A percentile compares a stretch with the other conserved stretches of the same genome.
Evolutionary conservation across 2,797 vertebrate genomes (phyloP).

Genomic region (Acipenser transmontanus): DNA sequence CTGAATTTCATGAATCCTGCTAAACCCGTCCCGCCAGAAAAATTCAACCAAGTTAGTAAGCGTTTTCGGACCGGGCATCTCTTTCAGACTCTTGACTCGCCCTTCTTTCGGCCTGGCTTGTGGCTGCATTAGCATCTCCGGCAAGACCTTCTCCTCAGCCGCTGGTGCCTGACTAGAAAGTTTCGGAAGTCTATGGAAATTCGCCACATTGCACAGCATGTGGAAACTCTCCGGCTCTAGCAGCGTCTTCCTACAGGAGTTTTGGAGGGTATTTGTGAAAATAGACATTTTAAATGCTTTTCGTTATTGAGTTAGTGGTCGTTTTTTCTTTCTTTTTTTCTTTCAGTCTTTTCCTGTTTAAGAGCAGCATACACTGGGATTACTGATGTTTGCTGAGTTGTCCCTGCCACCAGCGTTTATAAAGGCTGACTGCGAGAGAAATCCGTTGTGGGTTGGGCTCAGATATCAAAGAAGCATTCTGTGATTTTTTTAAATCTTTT

Average conservation of each 20-base stretch:
- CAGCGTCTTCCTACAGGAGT: conserved; percentile 31
- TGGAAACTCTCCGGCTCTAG: conserved; percentile 31
- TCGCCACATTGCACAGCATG: conserved; percentile 29
- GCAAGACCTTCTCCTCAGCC: conserved; percentile 27
- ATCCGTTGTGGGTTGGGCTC: too few species aligned
- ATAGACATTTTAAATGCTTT: conserved; percentile 52
- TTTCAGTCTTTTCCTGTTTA: too few species aligned
- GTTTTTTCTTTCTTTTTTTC: too few species aligned
- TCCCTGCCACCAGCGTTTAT: too few species aligned
- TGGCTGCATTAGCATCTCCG: conserved; percentile 26
- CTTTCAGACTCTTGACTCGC: conserved; percentile 58
- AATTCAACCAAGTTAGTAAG: conserved; percentile 76
- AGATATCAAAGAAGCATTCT: too few species aligned
- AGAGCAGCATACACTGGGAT: too few species aligned
- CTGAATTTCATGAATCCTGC: conserved; percentile 86
- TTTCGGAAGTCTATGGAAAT: conserved; percentile 41
- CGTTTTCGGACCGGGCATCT: conserved; percentile 83
- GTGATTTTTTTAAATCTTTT: too few species aligned
- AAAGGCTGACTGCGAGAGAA: too few species aligned
- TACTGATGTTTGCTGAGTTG: too few species aligned
- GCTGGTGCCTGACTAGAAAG: conserved; percentile 41
- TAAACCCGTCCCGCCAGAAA: conserved; percentile 82
- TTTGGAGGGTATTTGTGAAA: conserved; percentile 37
- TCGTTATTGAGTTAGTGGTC: too few species aligned
- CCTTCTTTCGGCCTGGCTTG: conserved; percentile 15